These are phyloP conservation scores for Rotaria macrura DNA, from an alignment of 2,888 invertebrate species.

Conservation along the genomic window DNA sequence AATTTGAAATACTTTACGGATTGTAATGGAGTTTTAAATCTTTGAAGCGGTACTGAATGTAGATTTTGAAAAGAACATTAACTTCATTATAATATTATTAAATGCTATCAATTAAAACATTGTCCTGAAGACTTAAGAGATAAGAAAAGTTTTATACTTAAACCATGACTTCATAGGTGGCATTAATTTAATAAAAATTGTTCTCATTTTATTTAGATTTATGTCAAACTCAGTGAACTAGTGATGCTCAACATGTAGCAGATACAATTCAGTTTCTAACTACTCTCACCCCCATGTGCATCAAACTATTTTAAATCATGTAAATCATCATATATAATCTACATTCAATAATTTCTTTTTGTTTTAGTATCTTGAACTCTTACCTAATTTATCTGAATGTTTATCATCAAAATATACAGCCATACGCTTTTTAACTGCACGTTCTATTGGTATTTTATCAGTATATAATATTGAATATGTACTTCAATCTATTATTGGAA, in stretches of 20 bases:
- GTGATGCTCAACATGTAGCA: background rate
- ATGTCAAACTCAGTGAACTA: background rate
- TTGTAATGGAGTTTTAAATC: no score
- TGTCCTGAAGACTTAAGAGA: no score
- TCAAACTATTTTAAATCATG: background rate
- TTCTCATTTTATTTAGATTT: background rate
- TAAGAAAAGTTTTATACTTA: no score
- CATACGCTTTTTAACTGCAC: background rate
- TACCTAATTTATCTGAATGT: background rate
- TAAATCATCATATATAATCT: background rate
- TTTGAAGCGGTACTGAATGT: no score
- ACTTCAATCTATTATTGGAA: background rate
- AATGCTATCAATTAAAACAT: no score
- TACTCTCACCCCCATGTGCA: background rate
- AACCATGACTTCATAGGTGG: no score
- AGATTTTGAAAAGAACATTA: no score
- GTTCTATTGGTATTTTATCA: background rate
- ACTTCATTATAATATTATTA: no score
- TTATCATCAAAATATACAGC: constrained; percentile 17
- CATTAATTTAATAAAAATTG: no score
- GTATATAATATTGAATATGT: background rate
- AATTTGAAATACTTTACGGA: no score
- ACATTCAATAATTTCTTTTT: background rate
- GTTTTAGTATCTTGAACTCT: background rate
- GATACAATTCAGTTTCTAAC: background rate